Base-by-base conservation (phyloP, 2,113 vertebrate species). In the Alosa alosa region DNA sequence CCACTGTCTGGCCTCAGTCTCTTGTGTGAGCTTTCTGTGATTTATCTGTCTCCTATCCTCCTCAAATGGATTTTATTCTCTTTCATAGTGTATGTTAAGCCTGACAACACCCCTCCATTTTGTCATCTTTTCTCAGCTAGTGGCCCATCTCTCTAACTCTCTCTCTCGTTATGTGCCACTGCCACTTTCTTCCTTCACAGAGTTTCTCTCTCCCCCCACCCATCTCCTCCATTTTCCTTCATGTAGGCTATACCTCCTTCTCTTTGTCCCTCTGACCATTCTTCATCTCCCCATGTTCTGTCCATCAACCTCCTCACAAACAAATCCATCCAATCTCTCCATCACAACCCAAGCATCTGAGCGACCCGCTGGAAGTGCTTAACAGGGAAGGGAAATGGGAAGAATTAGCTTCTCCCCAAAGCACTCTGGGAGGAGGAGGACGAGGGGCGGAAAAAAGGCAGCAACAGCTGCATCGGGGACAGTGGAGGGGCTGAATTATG, bases 401-500 rank as follows among this genome's bases (percentile, higher is more conserved):
- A 78, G 25, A 39, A 25, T 78, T 36, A 17, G 72, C 31, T 36
- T 78, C 72, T 72, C 64, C 64, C 64, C 25, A 78, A 78, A 78
- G 72, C 25, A 10, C 72, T 78, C 13, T 17, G 72, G 13, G n/a
- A 22, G n/a, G 68, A 36, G 22, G n/a, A 25, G 6, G 64, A 72
- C 25, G n/a, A 25, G n/a, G 22, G 25, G n/a, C 10, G 7, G 10
- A 10, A 25, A 10, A 72, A 25, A 75, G 68, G 31, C 31, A 75
- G 72, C 64, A 78, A 78, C 72, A 78, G 72, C 72, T 78, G 72
- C 72, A 78, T 36, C 72, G 18, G 72, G 72, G 72, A 78, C 72
- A 36, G 68, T 10, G 13, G 36, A 75, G 25, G 68, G 36, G 31
- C 72, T 78, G 72, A 78, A 78, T 78, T 78, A 78, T 78, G 72